These are phyloP conservation scores for Tetrao urogallus DNA, from an alignment of 2,113 vertebrate genomes.

Conservation along the genomic window DNA sequence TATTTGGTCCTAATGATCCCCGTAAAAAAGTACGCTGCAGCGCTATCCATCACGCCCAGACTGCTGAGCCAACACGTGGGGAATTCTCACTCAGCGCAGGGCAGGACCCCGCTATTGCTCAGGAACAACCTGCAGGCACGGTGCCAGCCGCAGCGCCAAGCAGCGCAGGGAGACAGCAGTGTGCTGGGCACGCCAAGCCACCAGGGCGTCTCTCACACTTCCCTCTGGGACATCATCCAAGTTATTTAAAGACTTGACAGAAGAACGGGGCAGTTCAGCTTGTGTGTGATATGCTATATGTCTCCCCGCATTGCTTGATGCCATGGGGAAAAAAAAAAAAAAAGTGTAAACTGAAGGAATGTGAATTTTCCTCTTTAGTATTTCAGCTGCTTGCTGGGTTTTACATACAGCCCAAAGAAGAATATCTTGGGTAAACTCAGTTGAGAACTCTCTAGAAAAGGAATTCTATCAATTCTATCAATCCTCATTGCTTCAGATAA, in stretches of 20 bases:
- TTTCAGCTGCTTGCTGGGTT: background rate
- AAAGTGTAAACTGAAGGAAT: background rate
- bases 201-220: rapidly evolving
- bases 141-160: background rate
- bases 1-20: background rate
- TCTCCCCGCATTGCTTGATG: background rate
- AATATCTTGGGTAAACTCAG: background rate
- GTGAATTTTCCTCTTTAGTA: background rate
- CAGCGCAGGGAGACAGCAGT: background rate
- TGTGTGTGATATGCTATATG: background rate
- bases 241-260: background rate
- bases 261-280: background rate
- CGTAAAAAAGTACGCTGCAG: rapidly evolving
- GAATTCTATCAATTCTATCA: background rate
- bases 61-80: background rate
- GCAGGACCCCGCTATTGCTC: background rate
- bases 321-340: background rate
- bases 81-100: background rate
- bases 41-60: background rate
- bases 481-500: background rate
- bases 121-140: background rate
- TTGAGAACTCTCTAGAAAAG: background rate
- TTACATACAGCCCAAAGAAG: background rate
- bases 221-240: background rate
- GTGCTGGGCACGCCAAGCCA: rapidly evolving